Percentiles rank a stretch among this genome's conserved stretches.
These are phyloP conservation scores for Pharmacophagus antenor DNA, from an alignment of 2,888 invertebrate genomes.

Conservation along the genomic window DNA sequence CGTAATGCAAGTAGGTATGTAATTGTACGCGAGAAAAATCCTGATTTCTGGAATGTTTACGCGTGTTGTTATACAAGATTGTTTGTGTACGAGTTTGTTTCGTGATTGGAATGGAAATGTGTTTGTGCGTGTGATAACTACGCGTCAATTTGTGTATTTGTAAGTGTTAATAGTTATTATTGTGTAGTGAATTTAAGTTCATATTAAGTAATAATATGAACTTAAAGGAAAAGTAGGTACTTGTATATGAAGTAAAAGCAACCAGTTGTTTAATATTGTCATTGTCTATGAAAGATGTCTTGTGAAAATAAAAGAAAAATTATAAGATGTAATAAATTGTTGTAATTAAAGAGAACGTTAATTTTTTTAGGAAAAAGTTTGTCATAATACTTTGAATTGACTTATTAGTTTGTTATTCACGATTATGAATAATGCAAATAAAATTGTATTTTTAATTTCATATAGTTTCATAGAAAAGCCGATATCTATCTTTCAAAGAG, in stretches of 20 bases:
- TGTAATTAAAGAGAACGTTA: no score
- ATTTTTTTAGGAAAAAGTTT: no score
- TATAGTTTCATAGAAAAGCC: constrained; percentile 1
- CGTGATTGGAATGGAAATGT: constrained; percentile 55
- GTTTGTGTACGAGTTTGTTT: constrained; percentile 50
- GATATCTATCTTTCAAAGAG: background rate
- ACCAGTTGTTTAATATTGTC: no score
- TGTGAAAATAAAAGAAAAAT: no score
- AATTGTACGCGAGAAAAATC: constrained; percentile 41
- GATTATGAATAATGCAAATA: background rate
- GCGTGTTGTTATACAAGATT: constrained; percentile 59
- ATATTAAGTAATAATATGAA: background rate
- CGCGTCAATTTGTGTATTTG: background rate
- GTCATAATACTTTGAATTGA: no score
- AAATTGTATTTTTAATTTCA: background rate
- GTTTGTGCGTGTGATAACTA: constrained; percentile 34
- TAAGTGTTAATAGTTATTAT: background rate
- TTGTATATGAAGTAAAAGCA: no score
- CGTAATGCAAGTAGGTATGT: constrained; percentile 33
- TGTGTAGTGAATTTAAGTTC: background rate
- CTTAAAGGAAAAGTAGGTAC: no score
- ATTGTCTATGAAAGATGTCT: no score
- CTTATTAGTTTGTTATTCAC: background rate
- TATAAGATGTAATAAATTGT: no score
- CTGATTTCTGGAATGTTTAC: constrained; percentile 64